phyloP scores from a whole-genome alignment of 1,140 invertebrate genomes.

The Drosophila bifasciata region DNA sequence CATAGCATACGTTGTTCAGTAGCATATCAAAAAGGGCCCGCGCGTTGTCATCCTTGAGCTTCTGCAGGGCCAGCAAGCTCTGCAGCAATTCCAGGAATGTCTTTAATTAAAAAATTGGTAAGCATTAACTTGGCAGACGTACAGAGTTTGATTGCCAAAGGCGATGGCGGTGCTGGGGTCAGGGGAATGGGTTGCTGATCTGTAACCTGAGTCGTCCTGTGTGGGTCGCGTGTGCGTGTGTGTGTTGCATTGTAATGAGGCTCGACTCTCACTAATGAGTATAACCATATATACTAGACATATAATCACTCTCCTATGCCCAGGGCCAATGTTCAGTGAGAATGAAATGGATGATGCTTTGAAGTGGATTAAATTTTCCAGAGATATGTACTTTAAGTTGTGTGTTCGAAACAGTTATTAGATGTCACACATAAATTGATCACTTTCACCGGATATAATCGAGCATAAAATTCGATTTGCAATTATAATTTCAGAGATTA shows the following conservation, averaged over 20 bases:
- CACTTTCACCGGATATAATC: too few species aligned
- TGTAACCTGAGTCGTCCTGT: background rate
- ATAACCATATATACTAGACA: conserved; percentile 1
- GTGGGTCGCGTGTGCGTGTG: background rate
- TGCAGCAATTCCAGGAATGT: conserved; percentile 89
- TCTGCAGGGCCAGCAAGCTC: conserved; percentile 93
- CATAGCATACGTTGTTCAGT: conserved; percentile 96
- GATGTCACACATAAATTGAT: too few species aligned
- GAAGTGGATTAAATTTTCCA: conserved; percentile 9
- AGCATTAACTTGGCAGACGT: conserved; percentile 53
- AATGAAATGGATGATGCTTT: conserved; percentile 19
- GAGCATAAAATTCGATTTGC: too few species aligned
- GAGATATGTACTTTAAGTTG: background rate
- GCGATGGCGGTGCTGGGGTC: too few species aligned
- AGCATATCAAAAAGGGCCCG: conserved; percentile 92
- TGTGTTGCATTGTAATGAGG: conserved; percentile 48
- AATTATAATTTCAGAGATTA: too few species aligned
- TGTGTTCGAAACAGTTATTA: too few species aligned
- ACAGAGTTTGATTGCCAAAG: conserved; percentile 23
- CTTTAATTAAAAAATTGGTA: conserved; percentile 84
- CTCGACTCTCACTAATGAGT: background rate
- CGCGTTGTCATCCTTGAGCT: conserved; percentile 88
- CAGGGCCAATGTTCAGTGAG: conserved; percentile 12
- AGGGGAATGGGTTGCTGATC: background rate
- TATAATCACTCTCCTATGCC: conserved; percentile 1